Conservation (phyloP, 2,888 invertebrate genomes). For the Trichogramma dendrolimi region DNA sequence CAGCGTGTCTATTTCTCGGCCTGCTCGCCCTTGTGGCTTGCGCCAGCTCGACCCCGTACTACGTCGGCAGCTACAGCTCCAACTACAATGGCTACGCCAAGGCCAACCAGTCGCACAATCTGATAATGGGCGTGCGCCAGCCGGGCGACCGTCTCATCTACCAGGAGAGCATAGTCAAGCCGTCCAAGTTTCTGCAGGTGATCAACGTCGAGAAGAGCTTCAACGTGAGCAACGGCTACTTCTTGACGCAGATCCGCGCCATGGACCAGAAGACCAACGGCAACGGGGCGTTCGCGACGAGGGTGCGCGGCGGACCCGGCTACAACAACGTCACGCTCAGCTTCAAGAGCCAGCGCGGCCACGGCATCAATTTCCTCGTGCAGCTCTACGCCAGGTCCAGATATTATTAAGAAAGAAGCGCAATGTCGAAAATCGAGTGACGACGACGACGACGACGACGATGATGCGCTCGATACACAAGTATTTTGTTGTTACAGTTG, state of each 20-base stretch:
- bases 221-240: conserved; percentile 29
- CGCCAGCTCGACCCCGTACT: conserved; percentile 11
- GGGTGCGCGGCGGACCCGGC: conserved; percentile 51
- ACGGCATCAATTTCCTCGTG: conserved; percentile 52
- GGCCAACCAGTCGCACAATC: conserved; percentile 32
- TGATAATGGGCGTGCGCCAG: conserved; percentile 36
- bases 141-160: conserved; percentile 34
- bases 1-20: too few relatives aligned
- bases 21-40: background rate
- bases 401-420: background rate
- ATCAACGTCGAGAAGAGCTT: conserved; percentile 35
- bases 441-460: too few relatives aligned
- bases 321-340: conserved; percentile 43
- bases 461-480: too few relatives aligned
- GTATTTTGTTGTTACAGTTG: too few relatives aligned
- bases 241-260: conserved; percentile 48
- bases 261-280: conserved; percentile 51
- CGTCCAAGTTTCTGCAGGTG: conserved; percentile 36
- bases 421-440: too few relatives aligned
- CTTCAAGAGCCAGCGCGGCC: conserved; percentile 52
- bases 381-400: conserved; percentile 45
- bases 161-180: conserved; percentile 35
- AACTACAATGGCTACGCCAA: background rate
- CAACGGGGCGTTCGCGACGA: conserved; percentile 50
- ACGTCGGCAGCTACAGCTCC: background rate